phyloP scores from a whole-genome alignment of 64 coral and sea anemone genomes.

The Dendrophyllia cribrosa region DNA sequence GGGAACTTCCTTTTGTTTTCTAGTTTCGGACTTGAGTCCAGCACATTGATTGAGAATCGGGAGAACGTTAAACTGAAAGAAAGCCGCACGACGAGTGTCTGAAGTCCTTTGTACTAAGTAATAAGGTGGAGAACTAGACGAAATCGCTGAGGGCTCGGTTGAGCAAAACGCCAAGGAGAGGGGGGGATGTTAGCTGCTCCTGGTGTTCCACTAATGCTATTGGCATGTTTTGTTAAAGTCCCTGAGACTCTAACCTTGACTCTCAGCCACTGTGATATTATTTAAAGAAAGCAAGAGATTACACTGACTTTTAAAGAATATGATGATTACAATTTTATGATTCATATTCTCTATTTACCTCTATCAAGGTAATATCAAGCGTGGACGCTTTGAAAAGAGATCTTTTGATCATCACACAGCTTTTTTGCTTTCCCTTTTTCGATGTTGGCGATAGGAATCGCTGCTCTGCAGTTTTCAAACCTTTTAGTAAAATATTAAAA shows the following conservation, averaged over 20 bases:
- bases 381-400: conserved; percentile 6
- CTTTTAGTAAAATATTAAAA: too few species aligned
- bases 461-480: conserved; percentile 15
- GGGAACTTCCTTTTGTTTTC: not conserved
- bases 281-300: not conserved
- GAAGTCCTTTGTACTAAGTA: too few species aligned
- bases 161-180: too few species aligned
- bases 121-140: too few species aligned
- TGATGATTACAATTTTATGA: not conserved
- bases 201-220: too few species aligned
- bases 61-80: too few species aligned
- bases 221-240: too few species aligned
- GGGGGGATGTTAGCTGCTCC: too few species aligned
- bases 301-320: not conserved
- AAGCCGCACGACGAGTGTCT: too few species aligned
- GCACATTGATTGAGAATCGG: too few species aligned
- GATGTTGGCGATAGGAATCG: not conserved
- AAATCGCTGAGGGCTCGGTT: too few species aligned
- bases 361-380: not conserved
- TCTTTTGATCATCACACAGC: conserved; percentile 15
- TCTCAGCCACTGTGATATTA: not conserved
- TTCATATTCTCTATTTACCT: conserved; percentile 15
- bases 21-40: not conserved
- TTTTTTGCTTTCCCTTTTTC: not conserved
- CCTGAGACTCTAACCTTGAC: too few species aligned